Percentiles rank a stretch among this genome's conserved stretches.
phyloP scores from a whole-genome alignment of 2,888 invertebrate species.

The Megamerina dolium region DNA sequence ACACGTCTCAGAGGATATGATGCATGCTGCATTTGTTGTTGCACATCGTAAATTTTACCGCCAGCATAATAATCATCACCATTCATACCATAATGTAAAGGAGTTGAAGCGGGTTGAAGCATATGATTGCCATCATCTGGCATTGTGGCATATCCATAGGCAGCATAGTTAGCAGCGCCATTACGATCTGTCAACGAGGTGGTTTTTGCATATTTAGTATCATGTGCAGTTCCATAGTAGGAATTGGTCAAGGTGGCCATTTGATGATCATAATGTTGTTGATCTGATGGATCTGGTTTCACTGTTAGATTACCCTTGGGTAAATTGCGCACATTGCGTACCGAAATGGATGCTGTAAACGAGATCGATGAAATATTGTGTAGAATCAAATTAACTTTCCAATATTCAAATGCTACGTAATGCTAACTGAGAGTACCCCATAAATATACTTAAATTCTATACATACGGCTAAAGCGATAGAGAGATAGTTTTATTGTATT shows the following conservation, averaged over 20 bases:
- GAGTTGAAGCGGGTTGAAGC: conserved; percentile 29
- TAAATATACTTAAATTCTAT: too few relatives aligned
- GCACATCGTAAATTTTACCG: conserved; percentile 22
- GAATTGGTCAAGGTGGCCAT: conserved; percentile 41
- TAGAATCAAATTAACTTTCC: too few relatives aligned
- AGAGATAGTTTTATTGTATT: too few relatives aligned
- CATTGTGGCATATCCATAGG: conserved; percentile 4
- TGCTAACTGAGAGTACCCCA: too few relatives aligned
- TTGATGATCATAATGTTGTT: conserved; percentile 35
- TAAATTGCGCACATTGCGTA: conserved; percentile 50
- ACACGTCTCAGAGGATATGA: conserved; percentile 40
- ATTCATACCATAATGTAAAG: conserved; percentile 21
- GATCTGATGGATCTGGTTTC: conserved; percentile 47
- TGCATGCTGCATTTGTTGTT: conserved; percentile 21
- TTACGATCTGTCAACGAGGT: conserved; percentile 39
- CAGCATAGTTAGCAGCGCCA: conserved; percentile 8
- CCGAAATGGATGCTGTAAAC: conserved; percentile 68
- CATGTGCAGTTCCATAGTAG: conserved; percentile 37
- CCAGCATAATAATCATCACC: conserved; percentile 15
- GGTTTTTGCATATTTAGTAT: conserved; percentile 46
- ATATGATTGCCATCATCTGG: neutral
- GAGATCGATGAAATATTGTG: too few relatives aligned
- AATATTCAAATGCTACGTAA: too few relatives aligned
- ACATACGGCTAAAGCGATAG: too few relatives aligned
- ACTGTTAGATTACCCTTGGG: conserved; percentile 48